These are phyloP conservation scores for Mirza zaza DNA, from an alignment of 2,113 vertebrate species.

Conservation along the genomic window DNA sequence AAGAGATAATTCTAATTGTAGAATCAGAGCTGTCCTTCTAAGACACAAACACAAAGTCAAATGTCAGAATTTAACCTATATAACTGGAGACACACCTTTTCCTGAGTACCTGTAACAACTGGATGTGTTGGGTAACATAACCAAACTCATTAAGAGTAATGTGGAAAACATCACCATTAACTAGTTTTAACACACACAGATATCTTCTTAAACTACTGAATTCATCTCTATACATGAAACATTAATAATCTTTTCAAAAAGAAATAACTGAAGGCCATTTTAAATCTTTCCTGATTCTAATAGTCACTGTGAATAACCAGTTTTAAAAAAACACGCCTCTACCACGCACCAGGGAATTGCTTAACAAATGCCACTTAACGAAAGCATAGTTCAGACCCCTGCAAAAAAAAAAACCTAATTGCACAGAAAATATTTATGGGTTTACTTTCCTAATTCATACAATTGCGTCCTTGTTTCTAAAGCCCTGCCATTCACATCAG, in stretches of 20 bases:
- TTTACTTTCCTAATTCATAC: constrained; percentile 67
- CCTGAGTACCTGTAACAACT: neutral
- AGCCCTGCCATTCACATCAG: constrained; percentile 37
- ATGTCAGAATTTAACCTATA: neutral
- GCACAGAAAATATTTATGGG: constrained; percentile 67
- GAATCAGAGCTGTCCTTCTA: neutral
- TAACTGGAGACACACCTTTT: neutral
- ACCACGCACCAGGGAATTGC: constrained; percentile 1
- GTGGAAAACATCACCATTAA: neutral
- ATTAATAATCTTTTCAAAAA: constrained; percentile 39
- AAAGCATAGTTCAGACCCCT: constrained; percentile 35
- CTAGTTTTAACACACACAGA: neutral
- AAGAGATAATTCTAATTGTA: neutral
- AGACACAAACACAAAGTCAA: neutral
- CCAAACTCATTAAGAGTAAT: neutral
- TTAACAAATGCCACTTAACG: constrained; percentile 57
- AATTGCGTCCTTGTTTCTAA: constrained; percentile 69
- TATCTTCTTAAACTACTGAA: neutral
- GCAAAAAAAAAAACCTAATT: neutral
- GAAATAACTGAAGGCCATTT: neutral
- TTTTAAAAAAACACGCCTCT: neutral
- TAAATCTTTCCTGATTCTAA: neutral
- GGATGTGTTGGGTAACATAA: neutral
- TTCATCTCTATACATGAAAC: neutral
- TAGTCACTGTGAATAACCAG: neutral